These are phyloP conservation scores for Gorilla gorilla DNA, from an alignment of 2,113 vertebrate genomes.

Conservation along the genomic window DNA sequence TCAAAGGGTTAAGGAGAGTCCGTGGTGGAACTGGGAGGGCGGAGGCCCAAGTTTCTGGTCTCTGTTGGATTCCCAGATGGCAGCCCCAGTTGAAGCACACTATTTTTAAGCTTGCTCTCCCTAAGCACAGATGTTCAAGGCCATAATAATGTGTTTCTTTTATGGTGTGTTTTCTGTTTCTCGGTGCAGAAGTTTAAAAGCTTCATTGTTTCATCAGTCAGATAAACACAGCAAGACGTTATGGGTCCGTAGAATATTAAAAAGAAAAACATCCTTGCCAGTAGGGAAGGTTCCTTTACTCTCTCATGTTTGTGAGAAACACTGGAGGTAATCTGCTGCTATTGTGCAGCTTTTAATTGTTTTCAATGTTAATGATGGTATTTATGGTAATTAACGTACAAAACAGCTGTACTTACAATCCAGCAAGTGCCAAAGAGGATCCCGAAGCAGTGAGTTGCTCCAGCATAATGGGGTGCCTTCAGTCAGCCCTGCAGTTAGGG, in stretches of 20 bases:
- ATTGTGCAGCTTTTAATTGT: constrained; percentile 13
- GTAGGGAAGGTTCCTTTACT: constrained; percentile 8
- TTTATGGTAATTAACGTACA: constrained; percentile 37
- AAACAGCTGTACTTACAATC: background rate
- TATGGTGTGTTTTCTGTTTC: constrained; percentile 66
- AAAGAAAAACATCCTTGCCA: constrained; percentile 40
- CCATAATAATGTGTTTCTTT: constrained; percentile 58
- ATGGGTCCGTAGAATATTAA: background rate
- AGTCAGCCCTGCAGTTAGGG: no score
- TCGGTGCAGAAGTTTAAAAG: constrained; percentile 40
- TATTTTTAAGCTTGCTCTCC: constrained; percentile 71
- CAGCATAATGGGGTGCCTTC: background rate
- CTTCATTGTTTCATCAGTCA: constrained; percentile 51
- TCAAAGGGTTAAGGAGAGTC: constrained; percentile 36
- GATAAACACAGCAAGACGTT: constrained; percentile 41
- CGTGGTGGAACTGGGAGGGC: background rate
- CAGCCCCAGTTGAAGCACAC: constrained; percentile 70
- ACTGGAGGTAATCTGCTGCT: background rate
- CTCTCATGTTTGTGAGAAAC: background rate
- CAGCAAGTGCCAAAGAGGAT: background rate
- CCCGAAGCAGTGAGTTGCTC: background rate
- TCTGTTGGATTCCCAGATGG: constrained; percentile 76
- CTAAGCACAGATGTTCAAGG: constrained; percentile 73
- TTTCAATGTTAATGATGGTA: constrained; percentile 4
- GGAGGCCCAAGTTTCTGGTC: constrained; percentile 10